Base-by-base conservation (phyloP, 1,140 invertebrate species). In the Drosophila miranda region DNA sequence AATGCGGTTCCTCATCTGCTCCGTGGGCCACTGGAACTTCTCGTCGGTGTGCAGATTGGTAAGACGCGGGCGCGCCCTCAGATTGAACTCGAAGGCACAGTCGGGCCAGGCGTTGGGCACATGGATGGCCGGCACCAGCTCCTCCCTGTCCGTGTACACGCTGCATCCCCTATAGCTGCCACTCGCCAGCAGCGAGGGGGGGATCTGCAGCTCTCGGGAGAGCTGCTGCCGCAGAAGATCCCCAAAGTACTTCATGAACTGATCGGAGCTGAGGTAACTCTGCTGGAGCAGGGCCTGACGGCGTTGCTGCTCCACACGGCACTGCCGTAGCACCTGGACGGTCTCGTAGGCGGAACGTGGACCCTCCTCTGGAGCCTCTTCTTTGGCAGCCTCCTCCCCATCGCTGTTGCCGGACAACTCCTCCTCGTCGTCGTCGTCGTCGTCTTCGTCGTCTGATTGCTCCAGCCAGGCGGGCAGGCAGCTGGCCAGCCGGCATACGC, bases 1-100 rank as follows among this genome's bases (percentile, higher is more conserved):
- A 4, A 95, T 93, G 66, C 94, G 94, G 7, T 92, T 92, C 0
- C 95, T 91, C 91, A 95, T 94, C 11, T 92, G 89, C 21, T 92
- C 91, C 0, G 92, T 93, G 0, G 95, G 95, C 95, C 95, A 96
- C 60, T 92, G 92, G 59, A 93, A 94, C 41, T 87, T 90, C 53
- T 92, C 92, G 13, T 92, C 92, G 0, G 91, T 93, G 43, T 93
- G 91, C 3, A 93, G 91, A 78, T 94, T 93, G 55, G 91, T 90
- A 14, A 92, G 90, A 26, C 92, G 89, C 34, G 91, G 92, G 45
- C 94, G 91, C 23, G 92, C 90, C 16, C 95, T 90, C 49, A 93
- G 78, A 5, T 94, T 89, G 93, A 95, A 95, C 61, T 93, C 94
- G 43, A 93, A 92, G 2, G 94, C 94, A 54, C 92, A 92, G 38